Percentiles rank a stretch among this genome's conserved stretches.
Evolutionary conservation across 2,797 vertebrate species (phyloP).

Genomic region (Bothrops alternatus): DNA sequence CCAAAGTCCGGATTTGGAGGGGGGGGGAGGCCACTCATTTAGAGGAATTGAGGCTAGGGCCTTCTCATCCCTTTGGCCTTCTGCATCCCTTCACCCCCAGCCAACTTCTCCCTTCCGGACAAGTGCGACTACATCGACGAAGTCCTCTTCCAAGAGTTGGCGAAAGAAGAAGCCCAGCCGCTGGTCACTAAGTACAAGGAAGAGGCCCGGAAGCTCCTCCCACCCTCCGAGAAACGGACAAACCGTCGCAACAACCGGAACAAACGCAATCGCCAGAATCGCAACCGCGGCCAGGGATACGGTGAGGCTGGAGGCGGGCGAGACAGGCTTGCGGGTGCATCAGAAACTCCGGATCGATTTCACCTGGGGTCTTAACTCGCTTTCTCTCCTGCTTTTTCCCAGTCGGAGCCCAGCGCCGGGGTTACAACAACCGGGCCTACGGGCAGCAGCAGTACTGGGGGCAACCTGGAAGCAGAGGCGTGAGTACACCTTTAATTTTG

Average conservation of each 20-base stretch:
- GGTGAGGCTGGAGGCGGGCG: conserved; percentile 40
- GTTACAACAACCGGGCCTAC: conserved; percentile 67
- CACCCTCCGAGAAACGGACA: conserved; percentile 76
- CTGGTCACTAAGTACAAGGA: conserved; percentile 82
- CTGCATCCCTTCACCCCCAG: conserved; percentile 62
- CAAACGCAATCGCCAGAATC: conserved; percentile 71
- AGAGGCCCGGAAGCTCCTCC: conserved; percentile 79
- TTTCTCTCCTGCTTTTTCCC: conserved; percentile 49
- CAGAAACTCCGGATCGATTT: not conserved
- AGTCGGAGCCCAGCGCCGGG: conserved; percentile 72
- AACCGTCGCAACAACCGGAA: conserved; percentile 67
- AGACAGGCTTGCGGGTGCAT: not conserved
- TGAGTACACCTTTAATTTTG: conserved; percentile 58
- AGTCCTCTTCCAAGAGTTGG: conserved; percentile 80
- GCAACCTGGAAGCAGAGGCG: conserved; percentile 76
- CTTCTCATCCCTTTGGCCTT: conserved; percentile 3
- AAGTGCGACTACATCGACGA: conserved; percentile 80
- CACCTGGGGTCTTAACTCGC: not conserved
- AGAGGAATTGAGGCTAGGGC: too few species aligned
- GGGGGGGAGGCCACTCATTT: too few species aligned
- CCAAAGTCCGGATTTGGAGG: not conserved
- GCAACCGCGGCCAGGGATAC: conserved; percentile 66
- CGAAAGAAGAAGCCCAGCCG: conserved; percentile 74
- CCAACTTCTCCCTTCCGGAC: conserved; percentile 86
- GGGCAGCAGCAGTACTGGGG: conserved; percentile 74